A percentile compares a stretch with the other conserved stretches of the same genome.
Evolutionary conservation across 64 coral and sea anemone species (phyloP).

Genomic region (Trachythela sp.): DNA sequence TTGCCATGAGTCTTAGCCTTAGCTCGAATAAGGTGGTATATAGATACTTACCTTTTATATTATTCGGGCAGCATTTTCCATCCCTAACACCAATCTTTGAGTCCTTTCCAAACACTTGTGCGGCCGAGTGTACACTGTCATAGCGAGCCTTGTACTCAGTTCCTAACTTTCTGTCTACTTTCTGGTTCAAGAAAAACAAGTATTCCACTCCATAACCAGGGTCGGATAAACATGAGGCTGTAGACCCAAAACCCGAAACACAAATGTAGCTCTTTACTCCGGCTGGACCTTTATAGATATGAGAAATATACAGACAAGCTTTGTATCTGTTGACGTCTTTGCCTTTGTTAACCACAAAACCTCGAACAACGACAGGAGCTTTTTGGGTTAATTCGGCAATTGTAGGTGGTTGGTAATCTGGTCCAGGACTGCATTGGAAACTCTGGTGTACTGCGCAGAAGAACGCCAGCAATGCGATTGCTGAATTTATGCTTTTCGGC

Average conservation of each 20-base stretch:
- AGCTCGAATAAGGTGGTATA: too few species aligned
- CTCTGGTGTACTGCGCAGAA: neutral
- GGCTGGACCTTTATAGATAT: neutral
- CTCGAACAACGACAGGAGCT: neutral
- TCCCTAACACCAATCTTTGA: neutral
- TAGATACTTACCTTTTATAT: neutral
- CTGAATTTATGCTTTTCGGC: neutral
- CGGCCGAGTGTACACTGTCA: neutral
- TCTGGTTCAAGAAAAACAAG: neutral
- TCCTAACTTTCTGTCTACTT: neutral
- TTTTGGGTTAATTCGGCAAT: neutral
- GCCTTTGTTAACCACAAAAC: neutral
- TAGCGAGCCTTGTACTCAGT: neutral
- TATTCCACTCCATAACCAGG: neutral
- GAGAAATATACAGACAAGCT: neutral
- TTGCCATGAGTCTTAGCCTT: too few species aligned
- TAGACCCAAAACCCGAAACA: neutral
- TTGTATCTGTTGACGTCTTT: neutral
- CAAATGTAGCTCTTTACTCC: neutral
- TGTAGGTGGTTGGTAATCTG: neutral
- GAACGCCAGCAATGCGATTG: neutral
- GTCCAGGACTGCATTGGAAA: neutral
- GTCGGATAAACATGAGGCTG: neutral
- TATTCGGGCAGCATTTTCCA: neutral
- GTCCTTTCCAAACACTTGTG: neutral